phyloP scores from a whole-genome alignment of 2,113 vertebrate species.

The Ceyx melanurus region DNA sequence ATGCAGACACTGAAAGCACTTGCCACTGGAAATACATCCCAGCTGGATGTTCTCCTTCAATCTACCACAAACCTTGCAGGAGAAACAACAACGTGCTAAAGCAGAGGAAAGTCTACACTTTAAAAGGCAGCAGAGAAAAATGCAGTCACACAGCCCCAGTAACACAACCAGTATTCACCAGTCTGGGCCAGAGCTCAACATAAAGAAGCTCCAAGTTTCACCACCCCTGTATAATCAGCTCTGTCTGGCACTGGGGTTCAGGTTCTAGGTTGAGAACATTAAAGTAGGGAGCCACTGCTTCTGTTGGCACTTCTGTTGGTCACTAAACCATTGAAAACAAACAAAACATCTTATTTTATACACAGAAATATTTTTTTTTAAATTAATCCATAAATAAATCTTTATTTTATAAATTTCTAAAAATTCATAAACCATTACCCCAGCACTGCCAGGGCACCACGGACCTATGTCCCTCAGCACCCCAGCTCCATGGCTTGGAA shows the following conservation, averaged over 20 bases:
- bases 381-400: too few species aligned
- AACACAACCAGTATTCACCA: not conserved
- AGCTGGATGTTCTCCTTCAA: conserved; percentile 2
- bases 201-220: not conserved
- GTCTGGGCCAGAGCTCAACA: not conserved
- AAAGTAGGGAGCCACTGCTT: not conserved
- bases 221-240: not conserved
- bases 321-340: too few species aligned
- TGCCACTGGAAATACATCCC: not conserved
- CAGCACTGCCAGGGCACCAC: too few species aligned
- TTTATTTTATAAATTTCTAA: too few species aligned
- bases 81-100: not conserved
- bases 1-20: not conserved
- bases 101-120: not conserved
- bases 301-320: not conserved
- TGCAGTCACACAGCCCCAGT: not conserved
- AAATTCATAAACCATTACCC: too few species aligned
- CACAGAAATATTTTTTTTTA: too few species aligned
- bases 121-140: not conserved
- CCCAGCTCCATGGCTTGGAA: too few species aligned
- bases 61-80: not conserved
- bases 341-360: too few species aligned
- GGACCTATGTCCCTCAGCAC: too few species aligned
- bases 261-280: not conserved
- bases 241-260: rapidly evolving